Base-by-base conservation (phyloP, 2,888 invertebrate species). In the Chymomyza caudatula region DNA sequence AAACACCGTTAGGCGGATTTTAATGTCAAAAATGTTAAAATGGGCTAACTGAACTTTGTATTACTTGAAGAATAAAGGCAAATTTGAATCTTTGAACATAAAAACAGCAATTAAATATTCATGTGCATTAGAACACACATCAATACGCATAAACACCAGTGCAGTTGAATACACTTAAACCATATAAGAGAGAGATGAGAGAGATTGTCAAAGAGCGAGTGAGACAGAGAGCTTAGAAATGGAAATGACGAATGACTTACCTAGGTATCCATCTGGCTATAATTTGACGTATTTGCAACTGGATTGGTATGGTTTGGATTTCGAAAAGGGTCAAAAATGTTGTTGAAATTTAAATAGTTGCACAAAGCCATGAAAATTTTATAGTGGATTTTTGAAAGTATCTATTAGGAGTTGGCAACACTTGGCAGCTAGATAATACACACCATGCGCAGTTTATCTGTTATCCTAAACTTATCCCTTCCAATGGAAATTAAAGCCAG, bases 251-350 rank as follows among this genome's bases (percentile, higher is more conserved):
- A 65, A 73, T 53, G 69, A 81, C 82, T 82, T 81, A 82, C 82
- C 82, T 86, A 81, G 60, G 78, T 69, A 82, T 73, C 82, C 82
- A 82, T 82, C 86, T 76, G 59, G 70, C 82, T 72, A 82, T 52
- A 59, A 86, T 75, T 54, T 82, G 64, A 68, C 86, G 82, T 72
- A 82, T 78, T 75, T 86, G 86, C 81, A 73, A 85, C 81, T 73
- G 37, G 23, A 25, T 19, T 43, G 20, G n/a, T 51, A 25, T 51
- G 11, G 25, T 51, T 59, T 47, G 15, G 5, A 37, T 42, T 42
- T 57, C 29, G 17, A n/a, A 19, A 15, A 8, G 55, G 44, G 42
- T 43, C 22, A 57, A 6, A 44, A 44, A 57, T 29, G n/a, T 57
- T 57, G 43, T 43, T 11, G 11, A 37, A 37, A 37, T 37, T 37